Evolutionary conservation across 2,888 invertebrate genomes (phyloP).

Genomic region (Teinopalpus imperialis): DNA sequence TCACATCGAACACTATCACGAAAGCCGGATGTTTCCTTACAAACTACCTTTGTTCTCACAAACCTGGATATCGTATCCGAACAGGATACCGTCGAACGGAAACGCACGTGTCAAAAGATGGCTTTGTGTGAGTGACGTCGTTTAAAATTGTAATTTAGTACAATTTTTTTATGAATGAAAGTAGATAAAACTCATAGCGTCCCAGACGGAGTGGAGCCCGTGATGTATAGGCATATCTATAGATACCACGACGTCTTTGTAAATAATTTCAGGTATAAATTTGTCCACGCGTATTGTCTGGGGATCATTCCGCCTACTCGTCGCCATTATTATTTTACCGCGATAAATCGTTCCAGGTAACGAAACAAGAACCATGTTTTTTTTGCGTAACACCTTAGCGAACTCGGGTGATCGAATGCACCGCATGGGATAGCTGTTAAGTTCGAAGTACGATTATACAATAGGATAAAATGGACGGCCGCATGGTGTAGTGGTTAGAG

Average conservation of each 20-base stretch:
- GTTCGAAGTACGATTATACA: too few species aligned
- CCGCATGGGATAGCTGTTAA: too few species aligned
- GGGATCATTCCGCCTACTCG: constrained; percentile 64
- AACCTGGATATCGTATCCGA: constrained; percentile 53
- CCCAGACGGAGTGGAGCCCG: constrained; percentile 69
- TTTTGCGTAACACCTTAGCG: constrained; percentile 70
- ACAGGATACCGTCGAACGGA: constrained; percentile 62
- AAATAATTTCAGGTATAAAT: constrained; percentile 75
- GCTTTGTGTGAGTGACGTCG: constrained; percentile 47
- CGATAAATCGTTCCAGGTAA: constrained; percentile 63
- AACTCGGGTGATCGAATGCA: constrained; percentile 56
- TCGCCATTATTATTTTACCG: constrained; percentile 65
- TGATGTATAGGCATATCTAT: constrained; percentile 33
- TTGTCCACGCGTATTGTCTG: constrained; percentile 58
- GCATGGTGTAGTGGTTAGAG: too few species aligned
- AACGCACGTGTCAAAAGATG: constrained; percentile 52
- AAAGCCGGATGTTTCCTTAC: constrained; percentile 75
- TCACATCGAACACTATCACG: constrained; percentile 36
- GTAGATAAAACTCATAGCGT: constrained; percentile 44
- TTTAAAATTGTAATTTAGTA: constrained; percentile 52
- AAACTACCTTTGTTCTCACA: constrained; percentile 60
- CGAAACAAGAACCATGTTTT: constrained; percentile 55
- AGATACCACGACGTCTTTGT: constrained; percentile 62
- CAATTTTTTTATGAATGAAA: constrained; percentile 47
- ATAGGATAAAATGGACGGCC: too few species aligned